A percentile compares a stretch with the other conserved stretches of the same genome.
Conservation (phyloP, 2,888 invertebrate genomes). For the Gymnoscelis rufifasciata region DNA sequence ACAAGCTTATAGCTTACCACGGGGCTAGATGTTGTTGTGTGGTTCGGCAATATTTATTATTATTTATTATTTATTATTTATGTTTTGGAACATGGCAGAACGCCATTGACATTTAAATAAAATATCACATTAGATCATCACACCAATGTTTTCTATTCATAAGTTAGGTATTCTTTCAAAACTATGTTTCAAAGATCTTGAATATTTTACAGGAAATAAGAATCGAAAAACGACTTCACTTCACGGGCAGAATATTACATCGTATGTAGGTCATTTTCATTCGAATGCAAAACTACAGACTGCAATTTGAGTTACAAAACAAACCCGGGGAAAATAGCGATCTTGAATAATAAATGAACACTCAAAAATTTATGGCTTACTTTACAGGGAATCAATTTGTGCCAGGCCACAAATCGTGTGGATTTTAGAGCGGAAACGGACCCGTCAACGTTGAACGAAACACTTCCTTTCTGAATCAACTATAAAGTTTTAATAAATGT, state of each 20-base stretch:
- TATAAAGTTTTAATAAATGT: too few relatives aligned
- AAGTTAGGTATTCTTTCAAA: too few relatives aligned
- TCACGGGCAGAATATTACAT: constrained; percentile 6
- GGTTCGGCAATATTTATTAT: too few relatives aligned
- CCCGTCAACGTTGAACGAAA: not conserved
- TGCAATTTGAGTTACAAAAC: constrained; percentile 8
- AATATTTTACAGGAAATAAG: constrained; percentile 7
- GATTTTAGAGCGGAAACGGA: not conserved
- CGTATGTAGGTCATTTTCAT: constrained; percentile 13
- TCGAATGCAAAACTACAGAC: constrained; percentile 8
- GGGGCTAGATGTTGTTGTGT: too few relatives aligned
- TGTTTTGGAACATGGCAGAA: too few relatives aligned
- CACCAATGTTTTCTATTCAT: too few relatives aligned
- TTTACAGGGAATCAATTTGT: constrained; percentile 1
- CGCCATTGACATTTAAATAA: too few relatives aligned
- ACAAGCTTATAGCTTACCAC: too few relatives aligned
- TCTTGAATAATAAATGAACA: constrained; percentile 1
- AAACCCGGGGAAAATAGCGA: not conserved
- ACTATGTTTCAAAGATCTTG: not conserved
- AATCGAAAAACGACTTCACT: constrained; percentile 8
- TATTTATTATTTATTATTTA: too few relatives aligned
- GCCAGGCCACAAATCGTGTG: not conserved
- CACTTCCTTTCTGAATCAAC: too few relatives aligned
- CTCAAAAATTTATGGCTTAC: not conserved
- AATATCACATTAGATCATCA: too few relatives aligned